Percentiles rank a stretch among this genome's conserved stretches.
Conservation (phyloP, 2,888 invertebrate species). For the Smittia aterrima region DNA sequence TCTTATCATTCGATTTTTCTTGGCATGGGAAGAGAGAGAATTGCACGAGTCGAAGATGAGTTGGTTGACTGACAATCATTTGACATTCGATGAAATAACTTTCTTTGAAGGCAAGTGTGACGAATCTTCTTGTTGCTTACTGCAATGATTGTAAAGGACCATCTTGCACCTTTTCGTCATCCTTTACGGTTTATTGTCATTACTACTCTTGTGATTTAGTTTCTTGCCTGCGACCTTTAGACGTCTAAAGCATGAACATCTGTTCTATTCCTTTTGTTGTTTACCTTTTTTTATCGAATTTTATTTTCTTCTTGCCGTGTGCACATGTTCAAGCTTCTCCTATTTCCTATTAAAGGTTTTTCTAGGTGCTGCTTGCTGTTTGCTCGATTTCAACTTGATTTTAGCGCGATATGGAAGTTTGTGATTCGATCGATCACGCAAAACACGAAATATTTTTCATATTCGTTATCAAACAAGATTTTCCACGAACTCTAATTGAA, state of each 20-base stretch:
- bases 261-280: conserved; percentile 39
- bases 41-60: too few relatives aligned
- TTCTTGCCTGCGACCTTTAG: not conserved
- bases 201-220: conserved; percentile 19
- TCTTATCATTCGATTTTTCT: not conserved
- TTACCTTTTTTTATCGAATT: conserved; percentile 2
- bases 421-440: not conserved
- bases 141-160: too few relatives aligned
- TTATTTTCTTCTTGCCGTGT: not conserved
- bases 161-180: conserved; percentile 16
- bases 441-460: not conserved
- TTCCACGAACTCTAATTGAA: not conserved
- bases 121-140: too few relatives aligned
- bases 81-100: too few relatives aligned
- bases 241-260: conserved; percentile 19
- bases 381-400: too few relatives aligned
- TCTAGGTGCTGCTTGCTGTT: too few relatives aligned
- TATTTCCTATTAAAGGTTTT: too few relatives aligned
- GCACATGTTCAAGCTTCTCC: conserved; percentile 15
- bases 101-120: too few relatives aligned
- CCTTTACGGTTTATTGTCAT: not conserved
- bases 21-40: too few relatives aligned
- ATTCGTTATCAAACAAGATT: not conserved
- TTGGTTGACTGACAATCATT: too few relatives aligned
- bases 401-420: not conserved